Evolutionary conservation across 2,113 vertebrate genomes (phyloP).

Genomic region (Cisticola juncidis): DNA sequence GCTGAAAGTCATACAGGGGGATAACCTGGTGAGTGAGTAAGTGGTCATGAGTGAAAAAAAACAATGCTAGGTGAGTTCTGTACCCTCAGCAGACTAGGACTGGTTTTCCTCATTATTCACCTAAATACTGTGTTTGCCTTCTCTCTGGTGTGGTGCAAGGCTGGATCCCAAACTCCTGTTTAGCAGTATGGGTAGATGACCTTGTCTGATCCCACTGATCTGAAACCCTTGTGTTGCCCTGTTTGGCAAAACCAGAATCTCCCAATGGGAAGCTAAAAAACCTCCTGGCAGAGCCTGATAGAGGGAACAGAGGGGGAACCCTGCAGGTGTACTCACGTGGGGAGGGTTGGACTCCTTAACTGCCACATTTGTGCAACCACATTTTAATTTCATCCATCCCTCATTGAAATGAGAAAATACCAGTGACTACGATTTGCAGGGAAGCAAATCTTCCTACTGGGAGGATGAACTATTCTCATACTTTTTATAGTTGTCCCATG

Average conservation of each 20-base stretch:
- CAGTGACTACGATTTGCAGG: not conserved
- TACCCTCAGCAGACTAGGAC: not conserved
- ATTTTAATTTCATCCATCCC: not conserved
- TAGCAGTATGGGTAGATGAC: not conserved
- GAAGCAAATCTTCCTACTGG: conserved; percentile 10
- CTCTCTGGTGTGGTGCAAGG: not conserved
- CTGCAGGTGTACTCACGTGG: not conserved
- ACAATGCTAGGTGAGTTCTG: not conserved
- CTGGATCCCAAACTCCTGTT: not conserved
- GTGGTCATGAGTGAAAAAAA: not conserved
- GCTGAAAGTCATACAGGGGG: not conserved
- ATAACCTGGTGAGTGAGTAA: not conserved
- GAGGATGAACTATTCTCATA: not conserved
- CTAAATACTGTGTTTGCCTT: not conserved
- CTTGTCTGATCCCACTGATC: not conserved
- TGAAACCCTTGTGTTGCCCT: not conserved
- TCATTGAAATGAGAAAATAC: not conserved
- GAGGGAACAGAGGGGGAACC: not conserved
- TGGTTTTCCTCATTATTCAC: not conserved
- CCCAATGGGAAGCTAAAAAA: not conserved
- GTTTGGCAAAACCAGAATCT: not conserved
- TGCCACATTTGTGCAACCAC: not conserved
- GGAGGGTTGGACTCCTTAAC: not conserved
- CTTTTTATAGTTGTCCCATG: conserved; percentile 9
- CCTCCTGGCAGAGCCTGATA: not conserved